Conservation (phyloP, 1,140 invertebrate genomes). For the Sesamia nonagrioides region DNA sequence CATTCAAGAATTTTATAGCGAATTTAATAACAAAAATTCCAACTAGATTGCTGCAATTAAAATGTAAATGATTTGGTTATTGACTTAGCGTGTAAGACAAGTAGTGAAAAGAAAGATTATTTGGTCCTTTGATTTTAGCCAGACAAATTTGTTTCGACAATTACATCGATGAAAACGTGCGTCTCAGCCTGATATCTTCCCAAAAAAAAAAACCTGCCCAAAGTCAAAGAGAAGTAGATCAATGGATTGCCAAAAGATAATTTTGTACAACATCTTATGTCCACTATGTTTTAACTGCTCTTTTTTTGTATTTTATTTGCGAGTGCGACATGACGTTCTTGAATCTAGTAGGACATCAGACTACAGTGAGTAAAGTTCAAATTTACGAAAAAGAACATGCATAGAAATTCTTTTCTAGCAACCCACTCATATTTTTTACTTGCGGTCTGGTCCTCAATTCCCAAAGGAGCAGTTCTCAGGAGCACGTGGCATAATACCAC, state of each 20-base stretch:
- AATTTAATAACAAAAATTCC: slow-evolving; percentile 26
- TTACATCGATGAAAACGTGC: neutral
- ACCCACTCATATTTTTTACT: neutral
- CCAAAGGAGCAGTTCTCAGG: slow-evolving; percentile 38
- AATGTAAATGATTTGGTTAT: slow-evolving; percentile 6
- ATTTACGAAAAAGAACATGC: neutral
- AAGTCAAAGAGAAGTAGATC: neutral
- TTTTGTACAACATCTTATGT: neutral
- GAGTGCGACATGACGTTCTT: too few relatives aligned
- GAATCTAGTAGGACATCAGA: too few relatives aligned
- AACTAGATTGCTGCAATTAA: slow-evolving; percentile 4
- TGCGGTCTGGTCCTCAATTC: slow-evolving; percentile 4
- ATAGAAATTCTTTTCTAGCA: neutral
- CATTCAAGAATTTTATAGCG: slow-evolving; percentile 7
- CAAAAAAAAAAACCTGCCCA: neutral
- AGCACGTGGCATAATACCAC: slow-evolving; percentile 66
- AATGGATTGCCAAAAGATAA: neutral
- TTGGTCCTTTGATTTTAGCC: slow-evolving; percentile 4
- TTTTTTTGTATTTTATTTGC: too few relatives aligned
- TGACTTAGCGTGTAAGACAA: slow-evolving; percentile 14
- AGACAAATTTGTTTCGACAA: slow-evolving; percentile 1
- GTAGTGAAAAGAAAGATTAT: neutral
- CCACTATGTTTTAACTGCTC: too few relatives aligned
- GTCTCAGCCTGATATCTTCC: neutral
- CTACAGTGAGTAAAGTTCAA: too few relatives aligned